Evolutionary conservation across 1,140 invertebrate genomes (phyloP), one percentile per base, ranked within the genome.

Genomic region (Cydia strobilella): DNA sequence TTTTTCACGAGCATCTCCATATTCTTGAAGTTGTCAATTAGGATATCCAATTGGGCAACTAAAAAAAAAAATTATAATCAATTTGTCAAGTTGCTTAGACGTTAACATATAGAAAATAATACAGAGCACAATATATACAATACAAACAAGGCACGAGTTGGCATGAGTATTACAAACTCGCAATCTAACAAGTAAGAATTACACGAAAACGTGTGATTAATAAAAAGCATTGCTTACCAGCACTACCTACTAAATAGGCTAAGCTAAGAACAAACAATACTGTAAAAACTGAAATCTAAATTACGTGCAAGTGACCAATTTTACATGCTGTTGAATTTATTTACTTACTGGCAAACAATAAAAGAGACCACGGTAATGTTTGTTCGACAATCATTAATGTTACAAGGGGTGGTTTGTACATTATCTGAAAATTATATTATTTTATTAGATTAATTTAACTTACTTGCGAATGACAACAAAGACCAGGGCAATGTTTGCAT

Each of bases 21-120:
- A 77, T 83, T 82, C 79, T 83, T 75, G 25, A 86, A 79, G 73
- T 83, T 84, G 74, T 84, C 79, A 79, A 82, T 82, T 80, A 86
- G 79, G 78, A 84, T 72, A 73, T 86, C 83, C 77, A 86, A 82
- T 79, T 86, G 84, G 62, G 80, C 79, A 71, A 79, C 84, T 86
- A 81, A 48, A 86, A 82, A 15, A 66, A 73, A 75, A 79, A 20
- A 23, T 7, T 12, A 59, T 9, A 20, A n/a, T 12, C 5, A 18
- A 18, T 18, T 31, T 31, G 31, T 31, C 2, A 31, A 20, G 2
- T 20, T 59, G 0, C 1, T 20, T 59, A 59, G n/a, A 5, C 13
- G n/a, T n/a, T 48, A 48, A 15, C 7, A 48, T 6, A 51, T 1
- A n/a, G 15, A n/a, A 6, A 4, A 15, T 6, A 51, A 51, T 51